phyloP scores from a whole-genome alignment of 2,113 vertebrate species.

The Neolamprologus cancellatus region DNA sequence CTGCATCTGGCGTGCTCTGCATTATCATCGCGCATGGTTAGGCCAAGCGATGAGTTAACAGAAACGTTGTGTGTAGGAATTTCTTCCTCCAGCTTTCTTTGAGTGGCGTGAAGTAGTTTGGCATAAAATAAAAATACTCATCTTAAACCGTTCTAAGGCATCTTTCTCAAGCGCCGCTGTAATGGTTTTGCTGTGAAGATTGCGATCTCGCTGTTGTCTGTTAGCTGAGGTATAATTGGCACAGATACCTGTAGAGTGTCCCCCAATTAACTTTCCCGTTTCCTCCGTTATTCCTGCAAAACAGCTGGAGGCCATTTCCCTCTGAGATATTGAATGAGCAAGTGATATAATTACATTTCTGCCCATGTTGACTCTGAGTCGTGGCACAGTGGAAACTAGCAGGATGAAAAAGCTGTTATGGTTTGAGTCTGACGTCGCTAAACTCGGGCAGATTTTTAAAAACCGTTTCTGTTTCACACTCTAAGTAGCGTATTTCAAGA shows the following conservation, averaged over 20 bases:
- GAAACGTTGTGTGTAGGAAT: background rate
- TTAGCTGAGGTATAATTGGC: background rate
- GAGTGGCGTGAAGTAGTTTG: background rate
- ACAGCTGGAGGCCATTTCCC: conserved; percentile 11
- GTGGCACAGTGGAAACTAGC: background rate
- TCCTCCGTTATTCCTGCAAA: conserved; percentile 1
- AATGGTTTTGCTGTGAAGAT: background rate
- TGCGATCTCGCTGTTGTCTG: background rate
- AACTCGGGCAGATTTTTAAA: background rate
- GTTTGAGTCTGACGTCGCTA: background rate
- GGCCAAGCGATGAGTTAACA: background rate
- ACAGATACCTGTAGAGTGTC: background rate
- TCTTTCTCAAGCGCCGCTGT: background rate
- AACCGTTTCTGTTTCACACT: background rate
- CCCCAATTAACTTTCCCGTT: background rate
- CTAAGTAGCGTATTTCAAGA: background rate
- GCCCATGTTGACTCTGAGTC: background rate
- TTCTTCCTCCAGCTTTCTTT: background rate
- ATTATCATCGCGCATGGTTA: background rate
- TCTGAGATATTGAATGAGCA: background rate
- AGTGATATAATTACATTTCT: conserved; percentile 12
- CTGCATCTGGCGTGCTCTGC: conserved; percentile 10
- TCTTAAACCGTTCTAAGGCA: background rate
- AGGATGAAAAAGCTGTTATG: background rate
- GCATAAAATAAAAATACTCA: background rate